A percentile compares a stretch with the other conserved stretches of the same genome.
These are phyloP conservation scores for Glaucomys volans DNA, from an alignment of 2,113 vertebrate species.

Conservation along the genomic window DNA sequence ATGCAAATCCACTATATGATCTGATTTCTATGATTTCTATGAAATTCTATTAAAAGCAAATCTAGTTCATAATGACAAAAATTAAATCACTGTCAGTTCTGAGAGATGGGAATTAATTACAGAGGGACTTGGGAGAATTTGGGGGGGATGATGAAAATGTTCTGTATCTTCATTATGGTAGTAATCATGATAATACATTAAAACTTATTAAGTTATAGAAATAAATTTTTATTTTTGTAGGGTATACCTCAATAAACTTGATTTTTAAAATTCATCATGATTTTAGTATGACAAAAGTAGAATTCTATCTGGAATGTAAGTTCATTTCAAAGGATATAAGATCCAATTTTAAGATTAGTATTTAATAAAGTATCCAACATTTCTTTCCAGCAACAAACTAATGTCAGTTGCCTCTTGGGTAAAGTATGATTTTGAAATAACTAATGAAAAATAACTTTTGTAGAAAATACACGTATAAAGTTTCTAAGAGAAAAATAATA, in stretches of 20 bases:
- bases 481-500: slow-evolving; percentile 19
- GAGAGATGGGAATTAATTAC: not conserved
- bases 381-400: slow-evolving; percentile 32
- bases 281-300: slow-evolving; percentile 1
- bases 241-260: not conserved
- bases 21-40: slow-evolving; percentile 4
- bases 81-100: not conserved
- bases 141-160: not conserved
- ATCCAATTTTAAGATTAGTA: slow-evolving; percentile 45
- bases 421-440: slow-evolving; percentile 42
- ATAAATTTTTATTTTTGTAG: slow-evolving; percentile 51
- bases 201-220: not conserved
- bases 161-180: not conserved
- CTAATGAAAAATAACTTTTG: slow-evolving; percentile 36
- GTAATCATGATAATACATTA: not conserved
- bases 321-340: slow-evolving; percentile 33
- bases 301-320: not conserved
- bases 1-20: not conserved
- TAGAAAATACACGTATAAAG: slow-evolving; percentile 31
- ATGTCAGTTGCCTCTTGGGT: not conserved
- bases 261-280: not conserved
- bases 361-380: slow-evolving; percentile 31
- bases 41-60: slow-evolving; percentile 51
- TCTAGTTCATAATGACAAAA: not conserved
- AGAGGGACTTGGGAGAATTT: not conserved